Evolutionary conservation across 2,888 invertebrate species (phyloP).

Genomic region (Sinotaia quadrata): DNA sequence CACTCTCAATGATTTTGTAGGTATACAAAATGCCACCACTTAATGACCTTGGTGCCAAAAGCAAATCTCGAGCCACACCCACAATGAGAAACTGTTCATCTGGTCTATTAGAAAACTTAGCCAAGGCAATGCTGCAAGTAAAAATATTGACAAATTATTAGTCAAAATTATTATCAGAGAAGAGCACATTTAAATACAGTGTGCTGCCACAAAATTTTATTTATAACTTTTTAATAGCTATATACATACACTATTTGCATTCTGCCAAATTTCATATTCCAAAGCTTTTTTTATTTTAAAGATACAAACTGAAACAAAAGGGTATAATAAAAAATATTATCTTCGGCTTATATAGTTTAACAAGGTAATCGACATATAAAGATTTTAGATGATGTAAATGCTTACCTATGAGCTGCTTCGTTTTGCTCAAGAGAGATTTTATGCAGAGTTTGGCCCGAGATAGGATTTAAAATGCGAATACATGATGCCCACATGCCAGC

Average conservation of each 20-base stretch:
- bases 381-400: too few relatives aligned
- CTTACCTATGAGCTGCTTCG: slow-evolving; percentile 90
- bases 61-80: slow-evolving; percentile 91
- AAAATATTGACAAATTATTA: too few relatives aligned
- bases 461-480: slow-evolving; percentile 72
- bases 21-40: slow-evolving; percentile 89
- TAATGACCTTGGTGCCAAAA: slow-evolving; percentile 89
- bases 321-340: background rate
- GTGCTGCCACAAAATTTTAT: too few relatives aligned
- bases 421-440: slow-evolving; percentile 90
- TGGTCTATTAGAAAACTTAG: slow-evolving; percentile 82
- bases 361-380: background rate
- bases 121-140: slow-evolving; percentile 79
- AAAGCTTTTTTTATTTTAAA: too few relatives aligned
- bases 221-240: too few relatives aligned
- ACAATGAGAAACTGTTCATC: slow-evolving; percentile 82
- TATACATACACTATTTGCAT: too few relatives aligned
- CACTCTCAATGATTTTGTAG: slow-evolving; percentile 81
- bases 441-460: slow-evolving; percentile 80
- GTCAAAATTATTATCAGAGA: too few relatives aligned
- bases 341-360: background rate
- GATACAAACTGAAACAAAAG: background rate
- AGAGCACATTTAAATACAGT: too few relatives aligned
- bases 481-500: slow-evolving; percentile 94
- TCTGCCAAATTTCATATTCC: too few relatives aligned